Evolutionary conservation across 2,113 vertebrate species (phyloP).

Genomic region (Dermatemys mawii): DNA sequence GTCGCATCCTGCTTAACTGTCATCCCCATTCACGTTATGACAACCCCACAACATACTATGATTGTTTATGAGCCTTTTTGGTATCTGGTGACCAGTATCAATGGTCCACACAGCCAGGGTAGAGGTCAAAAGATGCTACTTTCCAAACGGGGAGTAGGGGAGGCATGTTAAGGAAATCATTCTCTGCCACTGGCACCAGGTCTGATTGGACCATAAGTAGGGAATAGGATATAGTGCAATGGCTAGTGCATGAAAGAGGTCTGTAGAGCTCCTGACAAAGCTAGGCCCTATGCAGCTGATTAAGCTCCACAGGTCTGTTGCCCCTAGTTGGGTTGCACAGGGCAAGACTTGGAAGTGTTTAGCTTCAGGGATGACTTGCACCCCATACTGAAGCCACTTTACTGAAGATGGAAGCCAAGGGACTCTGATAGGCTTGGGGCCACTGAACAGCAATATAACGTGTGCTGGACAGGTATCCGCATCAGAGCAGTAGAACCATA

Average conservation of each 20-base stretch:
- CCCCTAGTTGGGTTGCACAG: accelerated
- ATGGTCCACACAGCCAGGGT: not conserved
- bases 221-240: not conserved
- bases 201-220: not conserved
- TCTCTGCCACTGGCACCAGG: not conserved
- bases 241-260: not conserved
- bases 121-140: not conserved
- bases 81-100: not conserved
- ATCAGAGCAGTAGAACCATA: not conserved
- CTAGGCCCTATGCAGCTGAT: accelerated
- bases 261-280: accelerated
- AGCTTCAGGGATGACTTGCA: accelerated
- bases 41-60: not conserved
- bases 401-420: not conserved
- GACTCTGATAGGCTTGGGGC: accelerated
- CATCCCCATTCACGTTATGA: not conserved
- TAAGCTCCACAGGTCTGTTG: accelerated
- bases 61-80: not conserved
- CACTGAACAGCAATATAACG: accelerated
- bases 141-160: not conserved
- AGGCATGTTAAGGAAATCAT: not conserved
- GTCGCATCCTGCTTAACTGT: accelerated
- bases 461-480: accelerated
- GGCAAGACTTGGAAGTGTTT: accelerated
- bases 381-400: not conserved